phyloP scores from a whole-genome alignment of 2,888 invertebrate genomes.

The Neoaliturus tenellus region DNA sequence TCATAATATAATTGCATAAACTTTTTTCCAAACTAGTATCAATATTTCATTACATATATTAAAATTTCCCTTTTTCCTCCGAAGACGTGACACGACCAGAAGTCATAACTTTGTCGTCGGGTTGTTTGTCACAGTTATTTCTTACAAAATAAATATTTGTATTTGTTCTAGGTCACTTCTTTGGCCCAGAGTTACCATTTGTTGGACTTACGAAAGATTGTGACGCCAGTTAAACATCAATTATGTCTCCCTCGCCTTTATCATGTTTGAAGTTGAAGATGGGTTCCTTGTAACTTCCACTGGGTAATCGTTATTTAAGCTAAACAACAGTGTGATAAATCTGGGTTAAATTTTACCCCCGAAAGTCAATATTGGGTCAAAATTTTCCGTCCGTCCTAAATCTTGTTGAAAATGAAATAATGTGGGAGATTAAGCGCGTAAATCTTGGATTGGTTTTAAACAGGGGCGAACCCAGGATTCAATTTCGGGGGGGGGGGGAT shows the following conservation, averaged over 20 bases:
- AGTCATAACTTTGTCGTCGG: not conserved
- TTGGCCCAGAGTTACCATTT: not conserved
- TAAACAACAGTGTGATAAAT: not conserved
- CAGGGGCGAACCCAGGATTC: too few relatives aligned
- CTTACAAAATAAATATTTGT: not conserved
- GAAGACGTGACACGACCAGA: not conserved
- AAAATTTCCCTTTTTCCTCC: not conserved
- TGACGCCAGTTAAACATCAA: not conserved
- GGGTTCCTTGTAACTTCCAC: not conserved
- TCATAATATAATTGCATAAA: too few relatives aligned
- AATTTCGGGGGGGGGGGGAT: too few relatives aligned
- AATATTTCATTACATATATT: not conserved
- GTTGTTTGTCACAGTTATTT: not conserved
- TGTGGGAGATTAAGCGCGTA: too few relatives aligned
- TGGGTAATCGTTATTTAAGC: not conserved
- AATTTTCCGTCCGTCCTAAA: too few relatives aligned
- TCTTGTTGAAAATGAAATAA: too few relatives aligned
- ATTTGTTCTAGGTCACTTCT: not conserved
- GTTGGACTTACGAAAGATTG: not conserved
- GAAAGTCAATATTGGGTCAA: too few relatives aligned
- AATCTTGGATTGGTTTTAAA: too few relatives aligned
- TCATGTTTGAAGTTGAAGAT: not conserved
- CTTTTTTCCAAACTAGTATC: not conserved
- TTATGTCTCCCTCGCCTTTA: not conserved
- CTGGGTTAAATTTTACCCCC: not conserved